Evolutionary conservation across 2,888 invertebrate species (phyloP).

Genomic region (Cactoblastis cactorum): DNA sequence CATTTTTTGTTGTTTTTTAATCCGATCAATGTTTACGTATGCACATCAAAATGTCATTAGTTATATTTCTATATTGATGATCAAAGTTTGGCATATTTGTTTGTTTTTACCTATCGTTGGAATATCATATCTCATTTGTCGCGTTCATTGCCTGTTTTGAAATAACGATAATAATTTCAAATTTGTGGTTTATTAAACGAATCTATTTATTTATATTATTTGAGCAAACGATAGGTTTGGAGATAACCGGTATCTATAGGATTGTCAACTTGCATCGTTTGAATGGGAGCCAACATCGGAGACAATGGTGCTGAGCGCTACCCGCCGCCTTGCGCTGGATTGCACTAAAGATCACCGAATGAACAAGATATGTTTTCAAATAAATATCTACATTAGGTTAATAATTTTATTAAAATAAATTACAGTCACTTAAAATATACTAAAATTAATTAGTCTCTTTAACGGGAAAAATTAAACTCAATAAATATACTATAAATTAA

Average conservation of each 20-base stretch:
- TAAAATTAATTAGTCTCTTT: too few species aligned
- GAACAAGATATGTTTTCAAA: background rate
- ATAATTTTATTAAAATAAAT: too few species aligned
- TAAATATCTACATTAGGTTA: too few species aligned
- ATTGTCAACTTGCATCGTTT: slow-evolving; percentile 9
- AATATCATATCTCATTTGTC: background rate
- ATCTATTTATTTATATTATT: background rate
- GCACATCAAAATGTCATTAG: slow-evolving; percentile 16
- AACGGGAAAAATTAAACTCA: too few species aligned
- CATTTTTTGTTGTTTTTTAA: slow-evolving; percentile 9
- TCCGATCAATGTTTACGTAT: slow-evolving; percentile 16
- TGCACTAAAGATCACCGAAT: background rate
- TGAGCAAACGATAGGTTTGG: background rate
- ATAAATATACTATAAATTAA: too few species aligned
- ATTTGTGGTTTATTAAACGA: background rate
- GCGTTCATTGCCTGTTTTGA: background rate
- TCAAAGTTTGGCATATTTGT: background rate
- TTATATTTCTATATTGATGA: slow-evolving; percentile 3
- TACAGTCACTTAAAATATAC: too few species aligned
- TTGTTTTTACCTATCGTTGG: background rate
- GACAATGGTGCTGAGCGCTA: slow-evolving; percentile 27
- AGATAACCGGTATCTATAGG: slow-evolving; percentile 6
- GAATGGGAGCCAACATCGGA: slow-evolving; percentile 11
- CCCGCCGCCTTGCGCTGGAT: slow-evolving; percentile 23
- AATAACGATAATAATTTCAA: too few species aligned